Base-by-base conservation (phyloP, 2,888 invertebrate species). In the Drosophila setosimentum region DNA sequence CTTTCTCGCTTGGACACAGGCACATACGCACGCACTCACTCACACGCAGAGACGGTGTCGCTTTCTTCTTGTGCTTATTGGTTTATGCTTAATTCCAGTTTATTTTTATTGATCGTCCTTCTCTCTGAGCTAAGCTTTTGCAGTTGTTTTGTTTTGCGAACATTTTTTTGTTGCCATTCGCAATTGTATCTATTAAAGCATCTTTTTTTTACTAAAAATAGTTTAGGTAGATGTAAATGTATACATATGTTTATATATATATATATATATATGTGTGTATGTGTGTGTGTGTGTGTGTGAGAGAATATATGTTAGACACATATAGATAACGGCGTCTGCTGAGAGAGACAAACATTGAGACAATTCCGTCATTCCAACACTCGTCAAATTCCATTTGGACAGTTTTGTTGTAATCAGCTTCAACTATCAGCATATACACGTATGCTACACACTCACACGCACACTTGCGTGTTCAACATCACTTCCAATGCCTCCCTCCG, bases 21-120 rank as follows among this genome's bases (percentile, higher is more conserved):
- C 69, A 63, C 58, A 45, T 54, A 50, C 45, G 10, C 55, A 54
- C 58, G 24, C 63, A 65, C 67, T 55, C 68, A 68, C 63, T 61
- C 50, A 59, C 24, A 29, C 50, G 55, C 29, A 27, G 10, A 57
- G 54, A 61, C 35, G 53, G 69, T 70, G 73, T 75, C 54, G 72
- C 78, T 69, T 78, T 73, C 74, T 75, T 82, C 59, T 71, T 83
- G 71, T 53, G 77, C 80, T 88, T 86, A 88, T 88, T 87, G 87
- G 87, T 73, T 87, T 87, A 87, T 75, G 77, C 80, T 78, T 88
- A 88, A 87, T 87, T 86, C 87, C 87, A 88, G 87, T 88, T 87
- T 86, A 87, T 87, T 85, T 88, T 78, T 82, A 82, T 82, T 83
- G 80, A 76, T 70, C 72, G 68, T 68, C 33, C 66, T 67, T 29